phyloP scores from a whole-genome alignment of 37 sponge, comb jelly and placozoan genomes.

The Eunapius fragilis region DNA sequence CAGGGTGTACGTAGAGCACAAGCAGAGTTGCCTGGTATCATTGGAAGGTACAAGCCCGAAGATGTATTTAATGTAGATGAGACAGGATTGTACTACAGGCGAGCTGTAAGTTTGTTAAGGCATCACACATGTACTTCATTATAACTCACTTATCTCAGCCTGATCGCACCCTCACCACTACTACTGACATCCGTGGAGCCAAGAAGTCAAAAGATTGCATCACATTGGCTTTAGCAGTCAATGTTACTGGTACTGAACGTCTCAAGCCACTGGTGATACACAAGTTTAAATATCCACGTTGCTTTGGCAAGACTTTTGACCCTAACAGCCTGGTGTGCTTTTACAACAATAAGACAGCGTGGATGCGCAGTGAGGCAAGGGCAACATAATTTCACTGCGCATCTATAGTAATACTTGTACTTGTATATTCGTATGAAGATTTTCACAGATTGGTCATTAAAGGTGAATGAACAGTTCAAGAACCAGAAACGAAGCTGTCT shows the following conservation, averaged over 20 bases:
- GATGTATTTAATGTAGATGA: conserved; percentile 35
- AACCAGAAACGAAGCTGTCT: neutral
- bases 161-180: neutral
- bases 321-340: neutral
- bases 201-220: conserved; percentile 31
- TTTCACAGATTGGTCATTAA: neutral
- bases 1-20: too few species aligned
- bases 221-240: conserved; percentile 20
- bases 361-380: conserved; percentile 15
- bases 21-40: neutral
- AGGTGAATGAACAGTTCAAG: neutral
- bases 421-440: neutral
- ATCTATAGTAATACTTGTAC: neutral
- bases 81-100: conserved; percentile 14
- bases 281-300: conserved; percentile 12
- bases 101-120: neutral
- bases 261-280: conserved; percentile 27
- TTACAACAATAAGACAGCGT: conserved; percentile 19
- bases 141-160: neutral
- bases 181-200: neutral
- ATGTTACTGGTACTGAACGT: conserved; percentile 12
- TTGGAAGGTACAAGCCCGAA: neutral
- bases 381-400: neutral
- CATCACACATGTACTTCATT: neutral
- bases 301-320: conserved; percentile 21